Evolutionary conservation across 2,797 vertebrate species (phyloP).

Genomic region (Coluber constrictor): DNA sequence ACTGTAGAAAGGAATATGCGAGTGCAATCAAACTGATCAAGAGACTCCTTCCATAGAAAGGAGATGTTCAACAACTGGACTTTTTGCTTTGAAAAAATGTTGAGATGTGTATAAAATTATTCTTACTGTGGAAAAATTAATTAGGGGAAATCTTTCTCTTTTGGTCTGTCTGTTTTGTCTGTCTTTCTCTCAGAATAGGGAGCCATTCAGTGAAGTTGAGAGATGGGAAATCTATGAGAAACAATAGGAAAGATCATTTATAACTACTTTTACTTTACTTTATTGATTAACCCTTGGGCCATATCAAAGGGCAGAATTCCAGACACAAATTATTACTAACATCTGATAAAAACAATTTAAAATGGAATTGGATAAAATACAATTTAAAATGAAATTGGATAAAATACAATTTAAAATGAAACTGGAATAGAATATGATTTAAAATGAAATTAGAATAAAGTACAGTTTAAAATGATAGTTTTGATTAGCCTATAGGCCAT

Average conservation of each 20-base stretch:
- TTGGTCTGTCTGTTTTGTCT: neutral
- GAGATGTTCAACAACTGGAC: neutral
- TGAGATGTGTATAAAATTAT: neutral
- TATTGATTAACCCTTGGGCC: no score
- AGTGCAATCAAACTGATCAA: neutral
- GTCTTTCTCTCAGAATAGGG: neutral
- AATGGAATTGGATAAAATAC: no score
- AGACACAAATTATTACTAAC: no score
- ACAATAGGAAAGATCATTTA: neutral
- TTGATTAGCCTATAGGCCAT: no score
- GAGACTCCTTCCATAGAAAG: neutral
- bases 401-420: no score
- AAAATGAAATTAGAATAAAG: no score
- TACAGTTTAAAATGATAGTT: no score
- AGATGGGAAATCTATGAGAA: neutral
- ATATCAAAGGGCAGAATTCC: no score
- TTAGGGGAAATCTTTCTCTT: neutral
- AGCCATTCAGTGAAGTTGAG: neutral
- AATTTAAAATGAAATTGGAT: no score
- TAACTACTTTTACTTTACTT: neutral
- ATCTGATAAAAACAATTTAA: no score
- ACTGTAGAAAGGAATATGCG: neutral
- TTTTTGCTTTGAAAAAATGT: neutral
- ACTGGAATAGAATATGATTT: no score
- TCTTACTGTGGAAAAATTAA: neutral